Evolutionary conservation across 2,888 invertebrate genomes (phyloP).

Genomic region (Drosophila cognata): DNA sequence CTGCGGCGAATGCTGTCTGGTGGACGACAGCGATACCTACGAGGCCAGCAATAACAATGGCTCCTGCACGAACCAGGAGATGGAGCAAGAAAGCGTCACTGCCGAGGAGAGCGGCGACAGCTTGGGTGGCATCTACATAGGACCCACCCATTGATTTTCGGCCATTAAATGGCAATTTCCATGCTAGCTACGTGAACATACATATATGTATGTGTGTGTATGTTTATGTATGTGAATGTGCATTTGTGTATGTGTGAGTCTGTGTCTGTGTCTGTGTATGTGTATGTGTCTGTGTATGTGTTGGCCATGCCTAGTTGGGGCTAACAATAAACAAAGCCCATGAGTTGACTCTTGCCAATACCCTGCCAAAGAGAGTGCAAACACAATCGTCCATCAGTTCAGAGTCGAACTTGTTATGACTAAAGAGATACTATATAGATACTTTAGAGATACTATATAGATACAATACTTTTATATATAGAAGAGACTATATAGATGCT

Average conservation of each 20-base stretch:
- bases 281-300: constrained; percentile 1
- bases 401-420: background rate
- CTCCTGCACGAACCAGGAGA: constrained; percentile 26
- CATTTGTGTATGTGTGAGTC: background rate
- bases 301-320: constrained; percentile 10
- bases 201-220: constrained; percentile 1
- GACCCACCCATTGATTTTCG: constrained; percentile 68
- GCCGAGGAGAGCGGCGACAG: constrained; percentile 66
- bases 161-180: constrained; percentile 69
- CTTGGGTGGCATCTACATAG: constrained; percentile 62
- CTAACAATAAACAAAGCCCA: background rate
- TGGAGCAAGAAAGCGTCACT: constrained; percentile 53
- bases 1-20: constrained; percentile 70
- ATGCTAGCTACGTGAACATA: constrained; percentile 33
- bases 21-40: constrained; percentile 70
- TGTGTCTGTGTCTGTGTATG: background rate
- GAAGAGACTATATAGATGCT: background rate
- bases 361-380: background rate
- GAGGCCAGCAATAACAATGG: constrained; percentile 57
- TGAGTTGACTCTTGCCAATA: background rate
- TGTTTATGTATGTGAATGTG: constrained; percentile 8
- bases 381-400: background rate
- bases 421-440: background rate
- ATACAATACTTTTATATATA: background rate
- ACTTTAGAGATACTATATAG: background rate